Evolutionary conservation across 2,888 invertebrate species (phyloP), one percentile per base, ranked within the genome.

Genomic region (Pollenia amentaria): DNA sequence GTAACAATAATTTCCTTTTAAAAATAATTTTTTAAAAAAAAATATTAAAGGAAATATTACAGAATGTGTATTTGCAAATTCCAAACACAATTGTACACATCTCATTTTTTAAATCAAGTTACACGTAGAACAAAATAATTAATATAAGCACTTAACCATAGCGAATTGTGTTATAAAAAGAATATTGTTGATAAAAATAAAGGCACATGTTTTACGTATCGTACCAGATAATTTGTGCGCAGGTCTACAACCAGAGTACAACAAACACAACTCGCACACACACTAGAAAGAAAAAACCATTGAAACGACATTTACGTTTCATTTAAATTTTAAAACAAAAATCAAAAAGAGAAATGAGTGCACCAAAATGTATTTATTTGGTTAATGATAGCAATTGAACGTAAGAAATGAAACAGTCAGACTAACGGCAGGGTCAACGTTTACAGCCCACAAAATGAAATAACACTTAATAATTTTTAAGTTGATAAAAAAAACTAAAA

Each of bases 171-270:
- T 64, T 18, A 65, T 65, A 11, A 21, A 77, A 42, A 57, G 16
- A 69, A 48, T 48, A 57, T 9, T 69, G 48, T 69, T 78, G 78
- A 78, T 78, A 78, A 69, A 78, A 69, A 69, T 57, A 57, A 78
- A 60, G 57, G 12, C 67, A 10, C 42, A 44, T 12, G 10, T 16
- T 11, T n/a, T 48, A 38, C 3, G 11, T 42, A 60, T 60, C 12
- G 40, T 38, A 38, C 55, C n/a, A 65, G 72, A 55, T 55, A 46
- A 55, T 55, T 16, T 72, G 40, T 65, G 80, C 72, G 80, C 80
- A 72, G 46, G 80, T 80, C 80, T 80, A 55, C 80, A 65, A 72
- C 29, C 53, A 80, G 64, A 80, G 46, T n/a, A 72, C 51, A 72
- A 72, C 38, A 64, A 46, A 16, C 12, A 64, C 12, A 21, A 29